Conservation (phyloP, 2,888 invertebrate genomes). For the Aleiodes testaceus region DNA sequence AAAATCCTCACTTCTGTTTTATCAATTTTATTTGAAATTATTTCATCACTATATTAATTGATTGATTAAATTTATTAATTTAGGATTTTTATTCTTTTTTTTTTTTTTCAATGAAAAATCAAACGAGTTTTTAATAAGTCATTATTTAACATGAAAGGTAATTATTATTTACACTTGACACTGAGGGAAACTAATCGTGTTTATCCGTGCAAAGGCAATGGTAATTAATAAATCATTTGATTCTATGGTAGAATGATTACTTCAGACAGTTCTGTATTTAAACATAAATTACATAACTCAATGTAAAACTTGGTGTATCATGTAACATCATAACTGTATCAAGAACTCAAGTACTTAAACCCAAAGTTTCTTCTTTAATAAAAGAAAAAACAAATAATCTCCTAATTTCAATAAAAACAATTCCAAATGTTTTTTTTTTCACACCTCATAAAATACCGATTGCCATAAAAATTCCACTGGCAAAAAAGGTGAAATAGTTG, state of each 20-base stretch:
- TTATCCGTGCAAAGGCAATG: background rate
- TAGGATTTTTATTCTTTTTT: background rate
- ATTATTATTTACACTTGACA: slow-evolving; percentile 12
- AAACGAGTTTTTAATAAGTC: slow-evolving; percentile 2
- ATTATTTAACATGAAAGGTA: background rate
- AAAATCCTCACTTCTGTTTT: background rate
- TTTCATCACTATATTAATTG: background rate
- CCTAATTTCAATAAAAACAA: no score
- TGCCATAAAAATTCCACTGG: no score
- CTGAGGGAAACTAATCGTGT: slow-evolving; percentile 10
- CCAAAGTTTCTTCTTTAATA: background rate
- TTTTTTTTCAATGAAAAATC: background rate
- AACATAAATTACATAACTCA: slow-evolving; percentile 22
- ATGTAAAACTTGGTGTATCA: background rate
- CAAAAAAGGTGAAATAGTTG: no score
- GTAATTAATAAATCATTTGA: slow-evolving; percentile 16
- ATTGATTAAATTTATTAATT: background rate
- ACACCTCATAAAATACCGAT: no score
- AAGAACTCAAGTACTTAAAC: background rate
- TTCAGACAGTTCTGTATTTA: background rate
- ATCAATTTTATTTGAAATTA: background rate
- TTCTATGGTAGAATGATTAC: slow-evolving; percentile 14
- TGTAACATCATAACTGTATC: slow-evolving; percentile 3
- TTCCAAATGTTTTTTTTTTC: no score
- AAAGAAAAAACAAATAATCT: no score